Evolutionary conservation across 1,140 invertebrate species (phyloP).

Genomic region (Lithobius niger): DNA sequence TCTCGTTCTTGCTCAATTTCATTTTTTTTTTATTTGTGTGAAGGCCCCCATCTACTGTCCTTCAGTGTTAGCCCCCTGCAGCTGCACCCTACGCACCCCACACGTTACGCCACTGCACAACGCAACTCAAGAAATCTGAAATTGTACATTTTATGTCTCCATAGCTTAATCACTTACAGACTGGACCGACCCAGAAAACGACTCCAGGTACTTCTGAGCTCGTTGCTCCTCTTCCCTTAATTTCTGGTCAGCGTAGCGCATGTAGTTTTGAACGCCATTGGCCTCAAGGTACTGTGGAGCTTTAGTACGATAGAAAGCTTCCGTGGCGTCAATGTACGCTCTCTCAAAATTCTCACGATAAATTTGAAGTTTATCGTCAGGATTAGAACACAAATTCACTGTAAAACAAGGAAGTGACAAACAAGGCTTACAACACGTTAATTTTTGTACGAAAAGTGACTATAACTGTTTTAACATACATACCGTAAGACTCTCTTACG

Average conservation of each 20-base stretch:
- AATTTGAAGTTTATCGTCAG: constrained; percentile 83
- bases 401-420: constrained; percentile 26
- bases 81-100: no score
- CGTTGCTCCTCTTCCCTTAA: constrained; percentile 88
- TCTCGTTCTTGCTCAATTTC: no score
- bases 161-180: constrained; percentile 30
- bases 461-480: constrained; percentile 14
- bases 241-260: constrained; percentile 91
- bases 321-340: constrained; percentile 85
- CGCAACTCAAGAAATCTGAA: constrained; percentile 11
- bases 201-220: constrained; percentile 85
- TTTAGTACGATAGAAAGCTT: constrained; percentile 84
- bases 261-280: constrained; percentile 93
- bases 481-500: constrained; percentile 86
- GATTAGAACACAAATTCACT: constrained; percentile 93
- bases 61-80: no score
- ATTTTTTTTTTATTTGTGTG: no score
- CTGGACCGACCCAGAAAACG: constrained; percentile 65
- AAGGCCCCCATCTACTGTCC: no score
- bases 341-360: constrained; percentile 95
- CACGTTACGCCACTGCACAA: not conserved
- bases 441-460: constrained; percentile 1
- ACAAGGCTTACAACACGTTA: not conserved
- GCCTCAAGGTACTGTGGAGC: constrained; percentile 72
- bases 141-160: constrained; percentile 5